Conservation (phyloP, 1,140 invertebrate genomes). For the Periplaneta americana region DNA sequence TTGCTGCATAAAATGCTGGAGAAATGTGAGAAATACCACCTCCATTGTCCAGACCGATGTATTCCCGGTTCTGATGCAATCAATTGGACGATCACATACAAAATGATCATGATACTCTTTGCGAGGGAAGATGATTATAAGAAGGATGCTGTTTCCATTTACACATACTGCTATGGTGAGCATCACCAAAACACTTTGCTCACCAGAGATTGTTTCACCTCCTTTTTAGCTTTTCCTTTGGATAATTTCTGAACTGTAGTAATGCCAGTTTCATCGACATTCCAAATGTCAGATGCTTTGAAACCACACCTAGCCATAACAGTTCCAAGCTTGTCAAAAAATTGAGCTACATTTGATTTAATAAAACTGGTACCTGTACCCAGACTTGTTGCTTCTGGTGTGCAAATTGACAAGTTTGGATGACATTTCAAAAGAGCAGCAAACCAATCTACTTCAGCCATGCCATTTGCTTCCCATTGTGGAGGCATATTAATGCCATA, state of each 20-base stretch:
- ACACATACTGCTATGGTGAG: conserved; percentile 34
- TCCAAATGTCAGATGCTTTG: conserved; percentile 27
- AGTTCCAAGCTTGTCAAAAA: conserved; percentile 4
- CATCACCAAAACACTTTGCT: conserved; percentile 36
- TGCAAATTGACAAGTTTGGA: no score
- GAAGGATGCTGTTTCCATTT: conserved; percentile 32
- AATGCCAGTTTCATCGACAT: conserved; percentile 38
- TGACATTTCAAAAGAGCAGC: no score
- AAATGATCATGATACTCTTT: conserved; percentile 26
- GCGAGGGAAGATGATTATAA: conserved; percentile 38
- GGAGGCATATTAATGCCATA: no score
- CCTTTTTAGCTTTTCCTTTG: conserved; percentile 28
- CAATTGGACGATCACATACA: conserved; percentile 32
- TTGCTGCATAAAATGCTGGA: conserved; percentile 31
- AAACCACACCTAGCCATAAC: neutral
- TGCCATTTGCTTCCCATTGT: no score
- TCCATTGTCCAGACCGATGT: conserved; percentile 38
- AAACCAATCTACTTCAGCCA: no score
- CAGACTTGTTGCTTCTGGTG: conserved; percentile 6
- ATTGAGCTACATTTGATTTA: neutral
- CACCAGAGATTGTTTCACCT: conserved; percentile 32
- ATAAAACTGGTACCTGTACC: neutral
- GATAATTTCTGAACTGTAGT: conserved; percentile 32
- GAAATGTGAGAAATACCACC: conserved; percentile 26
- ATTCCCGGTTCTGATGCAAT: conserved; percentile 32